Percentiles rank a stretch among this genome's conserved stretches.
phyloP scores from a whole-genome alignment of 2,113 vertebrate genomes.

The Dasyprocta punctata region DNA sequence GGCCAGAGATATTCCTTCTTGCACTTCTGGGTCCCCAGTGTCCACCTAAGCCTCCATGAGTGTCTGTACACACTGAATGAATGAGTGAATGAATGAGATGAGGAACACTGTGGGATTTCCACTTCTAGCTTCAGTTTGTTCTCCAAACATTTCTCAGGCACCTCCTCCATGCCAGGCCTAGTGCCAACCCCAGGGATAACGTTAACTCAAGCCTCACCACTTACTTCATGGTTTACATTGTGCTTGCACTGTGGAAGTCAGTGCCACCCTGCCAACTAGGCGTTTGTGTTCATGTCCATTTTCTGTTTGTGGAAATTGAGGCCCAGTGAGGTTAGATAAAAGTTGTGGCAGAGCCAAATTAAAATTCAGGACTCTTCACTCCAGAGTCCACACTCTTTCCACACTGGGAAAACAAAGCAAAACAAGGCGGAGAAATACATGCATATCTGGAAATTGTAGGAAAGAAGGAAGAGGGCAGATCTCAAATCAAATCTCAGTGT shows the following conservation, averaged over 20 bases:
- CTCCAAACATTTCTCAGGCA: conserved; percentile 58
- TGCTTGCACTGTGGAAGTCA: not conserved
- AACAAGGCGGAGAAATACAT: not conserved
- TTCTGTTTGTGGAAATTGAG: conserved; percentile 25
- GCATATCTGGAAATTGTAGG: not conserved
- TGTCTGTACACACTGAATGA: not conserved
- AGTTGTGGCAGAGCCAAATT: not conserved
- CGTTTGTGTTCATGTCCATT: not conserved
- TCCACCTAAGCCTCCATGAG: not conserved
- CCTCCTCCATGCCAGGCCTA: conserved; percentile 61
- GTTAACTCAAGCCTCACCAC: conserved; percentile 1
- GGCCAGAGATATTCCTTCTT: not conserved
- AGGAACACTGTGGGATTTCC: not conserved
- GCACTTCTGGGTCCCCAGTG: not conserved
- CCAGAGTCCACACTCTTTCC: not conserved
- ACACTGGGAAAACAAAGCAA: not conserved
- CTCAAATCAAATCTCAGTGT: not conserved
- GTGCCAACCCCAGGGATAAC: conserved; percentile 8
- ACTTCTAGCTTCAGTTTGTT: not conserved
- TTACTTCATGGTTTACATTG: not conserved
- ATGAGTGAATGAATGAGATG: not conserved
- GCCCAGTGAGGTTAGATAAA: not conserved
- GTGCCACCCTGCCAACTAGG: not conserved
- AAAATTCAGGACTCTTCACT: not conserved
- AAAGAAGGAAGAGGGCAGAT: not conserved